Evolutionary conservation across 2,797 vertebrate genomes (phyloP).

Genomic region (Buceros bicornis): DNA sequence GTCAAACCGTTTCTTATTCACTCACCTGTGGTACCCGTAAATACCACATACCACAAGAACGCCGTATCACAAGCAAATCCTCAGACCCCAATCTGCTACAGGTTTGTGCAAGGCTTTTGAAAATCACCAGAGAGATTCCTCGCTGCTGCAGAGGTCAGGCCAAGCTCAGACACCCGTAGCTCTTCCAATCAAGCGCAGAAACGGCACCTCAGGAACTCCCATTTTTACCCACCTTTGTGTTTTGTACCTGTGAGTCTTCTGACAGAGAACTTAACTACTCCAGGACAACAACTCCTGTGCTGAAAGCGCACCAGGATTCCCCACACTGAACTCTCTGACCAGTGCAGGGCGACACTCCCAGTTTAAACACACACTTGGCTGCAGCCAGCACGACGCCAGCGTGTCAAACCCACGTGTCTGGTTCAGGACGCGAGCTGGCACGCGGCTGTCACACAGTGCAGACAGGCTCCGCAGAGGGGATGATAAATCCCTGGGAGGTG

Average conservation of each 20-base stretch:
- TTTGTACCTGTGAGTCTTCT: background rate
- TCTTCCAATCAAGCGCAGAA: background rate
- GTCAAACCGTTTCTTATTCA: background rate
- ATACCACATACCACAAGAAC: background rate
- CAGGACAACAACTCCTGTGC: background rate
- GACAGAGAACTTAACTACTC: background rate
- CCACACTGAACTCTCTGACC: background rate
- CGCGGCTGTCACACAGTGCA: accelerated
- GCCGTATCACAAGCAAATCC: background rate
- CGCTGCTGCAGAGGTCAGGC: background rate
- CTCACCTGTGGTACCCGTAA: background rate
- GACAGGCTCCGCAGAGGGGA: too few species aligned
- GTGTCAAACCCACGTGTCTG: accelerated
- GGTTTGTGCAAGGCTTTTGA: background rate
- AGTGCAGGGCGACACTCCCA: background rate
- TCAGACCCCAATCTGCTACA: too few species aligned
- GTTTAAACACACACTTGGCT: background rate
- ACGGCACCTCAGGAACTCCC: background rate
- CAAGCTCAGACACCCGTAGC: background rate
- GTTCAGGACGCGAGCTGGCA: background rate
- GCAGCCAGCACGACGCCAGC: background rate
- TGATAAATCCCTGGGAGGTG: background rate
- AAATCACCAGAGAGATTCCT: background rate
- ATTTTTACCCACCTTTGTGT: background rate
- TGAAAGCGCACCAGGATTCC: background rate